These are phyloP conservation scores for Tragelaphus buxtoni DNA, from an alignment of 2,113 vertebrate species.

Conservation along the genomic window DNA sequence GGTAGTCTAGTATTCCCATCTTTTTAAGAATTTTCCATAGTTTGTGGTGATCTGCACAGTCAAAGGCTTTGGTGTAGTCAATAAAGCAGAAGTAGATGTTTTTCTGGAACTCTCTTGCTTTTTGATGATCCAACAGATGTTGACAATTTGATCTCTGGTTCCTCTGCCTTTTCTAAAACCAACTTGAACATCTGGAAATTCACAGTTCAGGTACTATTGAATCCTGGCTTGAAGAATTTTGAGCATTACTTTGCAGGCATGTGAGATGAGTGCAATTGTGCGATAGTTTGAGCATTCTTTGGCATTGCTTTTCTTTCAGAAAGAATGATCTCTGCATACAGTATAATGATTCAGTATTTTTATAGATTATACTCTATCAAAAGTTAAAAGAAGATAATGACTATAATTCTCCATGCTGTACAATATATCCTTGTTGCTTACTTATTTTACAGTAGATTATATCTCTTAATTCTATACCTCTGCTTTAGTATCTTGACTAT, in stretches of 20 bases:
- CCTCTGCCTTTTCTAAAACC: neutral
- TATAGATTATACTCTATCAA: neutral
- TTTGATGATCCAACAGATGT: neutral
- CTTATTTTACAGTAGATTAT: neutral
- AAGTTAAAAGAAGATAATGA: neutral
- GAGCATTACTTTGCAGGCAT: neutral
- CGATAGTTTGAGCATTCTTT: neutral
- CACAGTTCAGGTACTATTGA: neutral
- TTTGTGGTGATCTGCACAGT: neutral
- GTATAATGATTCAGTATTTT: neutral
- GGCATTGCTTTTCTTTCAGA: neutral
- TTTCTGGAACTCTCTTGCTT: neutral
- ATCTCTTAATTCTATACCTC: neutral
- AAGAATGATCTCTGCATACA: neutral
- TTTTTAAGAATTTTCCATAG: neutral
- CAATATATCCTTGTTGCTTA: neutral
- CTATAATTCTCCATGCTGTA: neutral
- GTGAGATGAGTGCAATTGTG: neutral
- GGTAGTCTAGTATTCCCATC: neutral
- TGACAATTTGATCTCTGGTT: neutral
- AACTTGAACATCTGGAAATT: neutral
- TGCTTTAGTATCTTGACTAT: neutral
- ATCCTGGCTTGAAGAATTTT: neutral
- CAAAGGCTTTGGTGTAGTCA: neutral
- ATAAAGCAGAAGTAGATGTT: neutral